Conservation (phyloP, 2,888 invertebrate species). For the Cataglyphis altisquamis region DNA sequence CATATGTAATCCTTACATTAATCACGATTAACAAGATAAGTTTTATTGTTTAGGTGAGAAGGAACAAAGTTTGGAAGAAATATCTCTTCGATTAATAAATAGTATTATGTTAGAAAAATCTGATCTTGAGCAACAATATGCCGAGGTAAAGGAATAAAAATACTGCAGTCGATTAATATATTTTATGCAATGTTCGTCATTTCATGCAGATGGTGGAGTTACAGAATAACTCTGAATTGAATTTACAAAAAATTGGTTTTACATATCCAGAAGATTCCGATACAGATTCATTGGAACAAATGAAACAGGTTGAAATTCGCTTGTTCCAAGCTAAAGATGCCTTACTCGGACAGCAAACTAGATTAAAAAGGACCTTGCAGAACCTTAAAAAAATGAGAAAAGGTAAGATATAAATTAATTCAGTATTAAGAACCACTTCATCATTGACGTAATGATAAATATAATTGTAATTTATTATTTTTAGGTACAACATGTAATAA, state of each 20-base stretch:
- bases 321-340: constrained; percentile 89
- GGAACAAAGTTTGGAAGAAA: constrained; percentile 91
- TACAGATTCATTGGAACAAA: constrained; percentile 89
- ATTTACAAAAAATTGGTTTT: constrained; percentile 89
- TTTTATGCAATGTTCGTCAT: constrained; percentile 31
- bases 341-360: constrained; percentile 89
- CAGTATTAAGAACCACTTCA: background rate
- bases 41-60: constrained; percentile 72
- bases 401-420: constrained; percentile 72
- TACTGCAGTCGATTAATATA: constrained; percentile 7
- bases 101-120: constrained; percentile 91
- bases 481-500: constrained; percentile 77
- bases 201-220: constrained; percentile 89
- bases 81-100: constrained; percentile 91
- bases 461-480: constrained; percentile 17
- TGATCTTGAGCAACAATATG: constrained; percentile 90
- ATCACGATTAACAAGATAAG: constrained; percentile 4
- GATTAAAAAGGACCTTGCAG: constrained; percentile 87
- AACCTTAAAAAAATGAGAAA: constrained; percentile 86
- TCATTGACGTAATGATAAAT: background rate
- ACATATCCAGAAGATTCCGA: constrained; percentile 88
- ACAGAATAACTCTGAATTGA: constrained; percentile 88
- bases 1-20: background rate
- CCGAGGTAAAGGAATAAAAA: constrained; percentile 80
- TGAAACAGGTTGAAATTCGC: constrained; percentile 89